Base-by-base conservation (phyloP, 2,113 vertebrate species). In the Pachyramphus minor region DNA sequence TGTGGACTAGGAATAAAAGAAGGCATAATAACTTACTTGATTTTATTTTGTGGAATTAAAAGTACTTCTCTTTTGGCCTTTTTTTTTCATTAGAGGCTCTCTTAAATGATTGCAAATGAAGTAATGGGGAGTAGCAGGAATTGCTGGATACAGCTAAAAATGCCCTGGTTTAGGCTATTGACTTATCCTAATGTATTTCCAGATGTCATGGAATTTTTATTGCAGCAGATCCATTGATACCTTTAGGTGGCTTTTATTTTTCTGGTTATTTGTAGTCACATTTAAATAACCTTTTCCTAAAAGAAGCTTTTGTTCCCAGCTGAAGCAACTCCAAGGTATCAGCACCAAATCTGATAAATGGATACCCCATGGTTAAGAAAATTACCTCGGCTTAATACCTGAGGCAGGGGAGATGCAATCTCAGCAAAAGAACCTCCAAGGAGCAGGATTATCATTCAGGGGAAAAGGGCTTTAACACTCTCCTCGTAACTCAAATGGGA, bases 281-380 rank as follows among this genome's bases (percentile, higher is more conserved):
- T 93, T 87, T 96, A 42, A 95, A 93, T 79, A 73, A 72, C 58
- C 30, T 84, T 82, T 87, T 75, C 78, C 35, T 53, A 41, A 86
- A 75, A 71, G 37, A 62, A 44, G 31, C 15, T 21, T 42, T 80
- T 89, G 28, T 39, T n/a, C 30, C 49, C 31, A 80, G 37, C 64
- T 89, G 82, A 93, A 93, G 64, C 66, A 82, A 87, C 83, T 89
- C 67, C 67, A 47, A 92, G 44, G 49, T 86, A 63, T 88, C 80
- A 93, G 68, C 84, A 71, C 80, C 67, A 90, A 87, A 89, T 95
- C 92, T 96, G 88, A 93, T 95, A 90, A 97, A 87, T 94, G 89
- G 86, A 56, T 93, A 59, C 67, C 95, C 96, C 64, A 71, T 12
- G 84, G 91, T 95, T 96, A 94, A 73, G 79, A 91, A 96, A 97